Base-by-base conservation (phyloP, 2,888 invertebrate genomes). In the Auanema sp. region DNA sequence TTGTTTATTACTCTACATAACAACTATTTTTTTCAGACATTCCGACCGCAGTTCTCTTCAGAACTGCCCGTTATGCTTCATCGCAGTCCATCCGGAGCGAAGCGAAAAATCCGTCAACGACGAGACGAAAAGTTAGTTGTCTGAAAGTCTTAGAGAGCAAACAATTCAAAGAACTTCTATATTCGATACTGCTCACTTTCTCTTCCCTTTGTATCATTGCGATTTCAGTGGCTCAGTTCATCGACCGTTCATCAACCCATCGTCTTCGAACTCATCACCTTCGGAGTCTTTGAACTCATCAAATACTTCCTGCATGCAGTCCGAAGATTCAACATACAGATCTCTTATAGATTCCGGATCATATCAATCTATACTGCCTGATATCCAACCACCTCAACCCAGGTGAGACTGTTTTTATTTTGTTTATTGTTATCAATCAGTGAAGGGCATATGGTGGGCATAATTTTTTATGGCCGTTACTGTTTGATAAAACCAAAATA, bases 21-120 rank as follows among this genome's bases (percentile, higher is more conserved):
- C 12, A 16, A 50, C 23, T 23, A 12, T 16, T 16, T 50, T 50
- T 50, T 50, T 16, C 12, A 12, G 24, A 12, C 2, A n/a, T 50
- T 16, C 5, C 24, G 50, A 50, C 50, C 50, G 24, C 50, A 12
- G 16, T 59, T 69, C 2, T 55, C 65, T 18, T 66, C 58, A 50
- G 69, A 72, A 40, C 11, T 25, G 3, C 64, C 67, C 14, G 66
- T 57, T 49, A 78, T 79, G 76, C 58, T 79, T 50, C 76, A 77
- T 64, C 61, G 79, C 61, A 77, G 75, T 60, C 78, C 78, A 18
- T 77, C 77, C 1, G 79, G 79, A 56, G 79, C 79, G 5, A 76
- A 76, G 60, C 64, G 79, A 53, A 78, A 76, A 60, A 79, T 79
- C 49, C 71, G 76, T 33, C 79, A 79, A 65, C 67, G 64, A 24